Base-by-base conservation (phyloP, 2,113 vertebrate genomes). In the Catharus fuscescens region DNA sequence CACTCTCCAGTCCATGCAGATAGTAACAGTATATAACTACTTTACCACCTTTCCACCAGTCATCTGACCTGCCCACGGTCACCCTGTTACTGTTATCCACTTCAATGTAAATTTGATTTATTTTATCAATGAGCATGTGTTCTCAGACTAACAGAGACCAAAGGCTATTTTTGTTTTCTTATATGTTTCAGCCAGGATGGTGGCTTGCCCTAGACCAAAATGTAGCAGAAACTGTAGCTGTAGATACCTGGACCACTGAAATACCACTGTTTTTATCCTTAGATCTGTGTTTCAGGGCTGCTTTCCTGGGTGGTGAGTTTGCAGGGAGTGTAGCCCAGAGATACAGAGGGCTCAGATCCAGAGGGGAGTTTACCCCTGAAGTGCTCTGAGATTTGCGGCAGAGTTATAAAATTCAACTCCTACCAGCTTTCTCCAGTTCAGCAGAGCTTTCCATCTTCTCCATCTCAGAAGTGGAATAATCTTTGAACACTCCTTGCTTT, bases 181-280 rank as follows among this genome's bases (percentile, higher is more conserved):
- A 4, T 0, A 6, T 28, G 7, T 73, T 54, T 47, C 48, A 44
- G 15, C 2, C 1, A 73, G 32, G 8, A 18, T 0, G 0, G 13
- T 38, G 10, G 20, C 45, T 95, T 86, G 25, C 25, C 16, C 31
- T 71, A 79, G 26, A 69, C 8, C 6, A 47, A 86, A 20, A 36
- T 0, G 0, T 19, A 79, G 64, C 6, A 84, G 56, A 81, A 93
- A 67, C 10, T 36, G 20, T 12, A 69, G 5, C 53, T 82, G 48
- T 17, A 64, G n/a, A 19, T n/a, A 71, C 25, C 24, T 28, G 28
- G 20, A 73, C 9, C 17, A 59, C 5, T 24, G 77, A 71, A 90
- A 86, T 24, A 57, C 9, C 20, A 32, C 14, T 20, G 4, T 7
- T 44, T n/a, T 34, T 72, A 72, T 26, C 13, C n/a, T 69, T 65